Evolutionary conservation across 2,113 vertebrate genomes (phyloP), one percentile per base, ranked within the genome.

Genomic region (Sturnus vulgaris): DNA sequence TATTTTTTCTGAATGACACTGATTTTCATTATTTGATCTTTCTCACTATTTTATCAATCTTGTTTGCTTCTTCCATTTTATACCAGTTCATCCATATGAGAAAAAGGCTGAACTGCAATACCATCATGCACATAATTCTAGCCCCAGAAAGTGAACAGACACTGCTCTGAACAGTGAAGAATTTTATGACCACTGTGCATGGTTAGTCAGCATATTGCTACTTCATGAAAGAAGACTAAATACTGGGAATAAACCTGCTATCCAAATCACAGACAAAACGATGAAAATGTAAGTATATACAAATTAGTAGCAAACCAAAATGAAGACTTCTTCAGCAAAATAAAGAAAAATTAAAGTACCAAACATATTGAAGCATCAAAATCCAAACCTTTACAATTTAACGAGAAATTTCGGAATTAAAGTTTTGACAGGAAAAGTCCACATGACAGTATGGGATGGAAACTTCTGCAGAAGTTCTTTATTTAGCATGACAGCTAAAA

Each of bases 251-350:
- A 70, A 16, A 1, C 1, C 8, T 44, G 8, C 21, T 39, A 52
- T 24, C 72, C 3, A 79, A 85, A 60, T 71, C 27, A 71, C 8
- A 35, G n/a, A 78, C 7, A 16, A 49, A 68, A 69, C 0, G 0
- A 53, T 9, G 5, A 33, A 78, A 90, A 56, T 18, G n/a, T 6
- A 12, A 11, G 2, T 56, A n/a, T n/a, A 42, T 16, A 30, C 1
- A 72, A 55, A 39, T 33, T 15, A 83, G 23, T 21, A 76, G 11
- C 5, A 69, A 59, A 31, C 23, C 0, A 63, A 94, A 92, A 86
- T 44, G 2, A 86, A 71, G 24, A 19, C 30, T 79, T 84, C 17
- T 57, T 92, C 12, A 65, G 5, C 39, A 77, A 21, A 77, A 33
- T 20, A 89, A 76, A 68, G 27, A 83, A 64, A 91, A 84, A 71